Evolutionary conservation across 2,113 vertebrate species (phyloP), one percentile per base, ranked within the genome.

Genomic region (Naja naja): DNA sequence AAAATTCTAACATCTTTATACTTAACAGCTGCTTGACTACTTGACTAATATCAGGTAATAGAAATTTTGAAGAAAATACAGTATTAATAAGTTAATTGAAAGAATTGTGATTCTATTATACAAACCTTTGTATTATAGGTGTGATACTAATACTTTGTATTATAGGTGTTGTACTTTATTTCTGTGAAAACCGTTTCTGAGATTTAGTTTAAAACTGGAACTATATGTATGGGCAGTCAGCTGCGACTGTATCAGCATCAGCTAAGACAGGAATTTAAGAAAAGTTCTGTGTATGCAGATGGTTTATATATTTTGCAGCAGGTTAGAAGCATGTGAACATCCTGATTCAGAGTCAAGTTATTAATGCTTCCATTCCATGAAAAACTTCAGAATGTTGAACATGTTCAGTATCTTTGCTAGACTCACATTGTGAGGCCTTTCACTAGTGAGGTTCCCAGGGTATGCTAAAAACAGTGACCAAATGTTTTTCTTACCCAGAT

Each of bases 251-350:
- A 43, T 43, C 43, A 49, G 47, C 47, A 49, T 49, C 47, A 9
- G 18, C 39, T 86, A 47, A 12, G 1, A 12, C 23, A 25, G 53
- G 23, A 20, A 56, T 27, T 86, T 56, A 56, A 25, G 23, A 18
- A 12, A 45, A 52, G 2, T 49, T 34, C 34, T 87, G 12, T 25
- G 25, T 14, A 5, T 52, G 47, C 30, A 53, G 18, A 52, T 30
- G 88, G 56, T 64, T 25, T 55, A 43, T 87, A 87, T 43, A 89
- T 4, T 92, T 94, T 91, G 94, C 64, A n/a, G 85, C 53, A 92
- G 3, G 56, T 45, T 85, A 20, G 23, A 45, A 55, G 34, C 34
- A 3, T 55, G 6, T 91, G 69, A n/a, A 18, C 55, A 89, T 49
- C 25, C 12, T 25, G 88, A 47, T n/a, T 54, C 23, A 18, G 52